Percentiles rank a stretch among this genome's conserved stretches.
Conservation (phyloP, 2,797 vertebrate genomes). For the Tympanoctomys barrerae region DNA sequence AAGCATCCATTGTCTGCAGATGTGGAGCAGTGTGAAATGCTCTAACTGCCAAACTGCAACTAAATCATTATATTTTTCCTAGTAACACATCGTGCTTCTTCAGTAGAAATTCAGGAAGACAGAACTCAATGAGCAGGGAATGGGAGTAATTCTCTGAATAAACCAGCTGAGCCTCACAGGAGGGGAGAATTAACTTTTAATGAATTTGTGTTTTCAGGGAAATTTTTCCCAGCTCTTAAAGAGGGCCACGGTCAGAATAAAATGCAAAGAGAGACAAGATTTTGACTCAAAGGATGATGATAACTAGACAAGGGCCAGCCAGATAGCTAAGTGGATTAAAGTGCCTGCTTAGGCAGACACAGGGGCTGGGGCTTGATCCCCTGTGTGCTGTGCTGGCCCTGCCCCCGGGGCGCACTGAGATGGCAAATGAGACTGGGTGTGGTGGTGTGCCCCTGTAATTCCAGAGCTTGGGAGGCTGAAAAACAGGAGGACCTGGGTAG, state of each 20-base stretch:
- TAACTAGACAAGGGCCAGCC: neutral
- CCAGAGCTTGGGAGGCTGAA: too few species aligned
- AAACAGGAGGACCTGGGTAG: too few species aligned
- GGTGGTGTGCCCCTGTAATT: too few species aligned
- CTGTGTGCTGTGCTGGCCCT: too few species aligned
- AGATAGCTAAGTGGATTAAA: too few species aligned
- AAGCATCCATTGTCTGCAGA: slow-evolving; percentile 85
- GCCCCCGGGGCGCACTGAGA: too few species aligned
- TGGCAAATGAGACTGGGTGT: too few species aligned
- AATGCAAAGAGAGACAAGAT: neutral
- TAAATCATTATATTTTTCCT: slow-evolving; percentile 82
- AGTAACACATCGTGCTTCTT: slow-evolving; percentile 74
- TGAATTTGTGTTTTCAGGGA: slow-evolving; percentile 45
- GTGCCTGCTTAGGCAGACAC: too few species aligned
- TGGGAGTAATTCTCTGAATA: slow-evolving; percentile 70
- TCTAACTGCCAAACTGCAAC: slow-evolving; percentile 83
- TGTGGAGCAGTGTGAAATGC: slow-evolving; percentile 77
- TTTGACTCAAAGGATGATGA: neutral
- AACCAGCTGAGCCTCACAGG: neutral
- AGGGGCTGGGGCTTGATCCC: too few species aligned
- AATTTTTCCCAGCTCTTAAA: slow-evolving; percentile 43
- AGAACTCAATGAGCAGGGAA: slow-evolving; percentile 71
- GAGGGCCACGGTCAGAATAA: neutral
- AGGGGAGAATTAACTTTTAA: slow-evolving; percentile 65
- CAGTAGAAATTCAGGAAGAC: slow-evolving; percentile 73